Base-by-base conservation (phyloP, 2,113 vertebrate species). In the Carassius carassius region DNA sequence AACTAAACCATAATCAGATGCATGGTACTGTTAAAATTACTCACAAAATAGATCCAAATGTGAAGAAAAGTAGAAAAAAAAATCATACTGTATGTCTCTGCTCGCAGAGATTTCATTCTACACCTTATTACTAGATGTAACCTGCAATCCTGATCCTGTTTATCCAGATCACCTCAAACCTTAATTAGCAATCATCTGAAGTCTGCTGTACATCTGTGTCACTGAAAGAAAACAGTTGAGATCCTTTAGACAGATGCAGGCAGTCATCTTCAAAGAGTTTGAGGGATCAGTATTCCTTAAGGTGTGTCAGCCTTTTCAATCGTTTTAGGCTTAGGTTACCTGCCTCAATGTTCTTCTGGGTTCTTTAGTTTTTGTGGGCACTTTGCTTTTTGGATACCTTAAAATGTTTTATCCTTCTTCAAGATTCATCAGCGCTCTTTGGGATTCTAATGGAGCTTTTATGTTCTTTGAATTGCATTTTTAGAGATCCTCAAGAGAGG, bases 401-500 rank as follows among this genome's bases (percentile, higher is more conserved):
- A 51, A 75, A 44, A 19, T 56, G 74, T 54, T 77, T 78, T 41
- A 62, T 62, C 32, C 76, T 37, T 62, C 35, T 23, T 62, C 12
- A 23, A 62, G 7, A 47, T 60, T 29, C 10, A 10, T 47, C 44
- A 47, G 44, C 10, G 44, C 11, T 47, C 10, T 47, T 78, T n/a
- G 14, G 23, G 47, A 76, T 29, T 58, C 8, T 10, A 49, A 16
- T 25, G 16, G 12, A 58, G 11, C 44, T 47, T 44, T 44, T 44
- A 2, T 9, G 41, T 44, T 47, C 44, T 47, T 47, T 47, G 44
- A 47, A 47, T 3, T 47, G 54, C 29, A 58, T 60, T 19, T 65
- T 65, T 70, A 29, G 29, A 78, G 17, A 32, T 41, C 35, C 23
- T 88, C 82, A 87, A 37, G 79, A 72, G 19, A 86, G 44, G 49